Evolutionary conservation across 2,113 vertebrate genomes (phyloP), one percentile per base, ranked within the genome.

Genomic region (Misgurnus mizolepis): DNA sequence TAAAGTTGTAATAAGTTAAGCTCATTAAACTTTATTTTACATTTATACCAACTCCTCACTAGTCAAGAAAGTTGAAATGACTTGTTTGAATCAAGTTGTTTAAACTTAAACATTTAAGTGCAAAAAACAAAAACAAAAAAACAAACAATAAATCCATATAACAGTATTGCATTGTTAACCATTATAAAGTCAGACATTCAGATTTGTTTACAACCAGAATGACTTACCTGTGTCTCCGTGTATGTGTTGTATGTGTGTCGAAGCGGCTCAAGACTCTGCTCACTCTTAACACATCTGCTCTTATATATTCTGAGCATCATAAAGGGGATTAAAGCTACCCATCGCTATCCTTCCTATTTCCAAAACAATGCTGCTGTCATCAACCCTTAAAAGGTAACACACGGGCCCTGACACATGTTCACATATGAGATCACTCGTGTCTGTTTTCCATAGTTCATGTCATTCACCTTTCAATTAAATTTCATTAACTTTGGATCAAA

Each of bases 291-390:
- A 45, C 3, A 58, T 67, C 17, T 53, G 18, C 64, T 86, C 81
- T 89, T 89, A 88, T 87, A 88, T 50, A 12, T 43, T 39, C 70
- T 34, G 34, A 64, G 58, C 22, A 64, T 49, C 69, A 65, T 85
- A 81, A 88, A 71, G 47, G 72, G 50, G 86, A 90, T 89, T 90
- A 90, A 79, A 78, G 78, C 40, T 27, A 67, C 60, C 53, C 11
- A 50, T 47, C 58, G 70, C 49, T 67, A 78, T 78, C 79, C 81
- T 5, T 67, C 55, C 72, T 34, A 43, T 53, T 58, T 49, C 64
- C 64, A 45, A 66, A 47, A 45, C 17, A 78, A 39, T 75, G 50
- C 75, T 27, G 55, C 78, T 69, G 61, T 84, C 45, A 72, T 70
- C 83, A 56, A 49, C 49, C 69, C 62, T 8, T 41, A n/a, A 69